Base-by-base conservation (phyloP, 1,140 invertebrate species). In the Elysia chlorotica region DNA sequence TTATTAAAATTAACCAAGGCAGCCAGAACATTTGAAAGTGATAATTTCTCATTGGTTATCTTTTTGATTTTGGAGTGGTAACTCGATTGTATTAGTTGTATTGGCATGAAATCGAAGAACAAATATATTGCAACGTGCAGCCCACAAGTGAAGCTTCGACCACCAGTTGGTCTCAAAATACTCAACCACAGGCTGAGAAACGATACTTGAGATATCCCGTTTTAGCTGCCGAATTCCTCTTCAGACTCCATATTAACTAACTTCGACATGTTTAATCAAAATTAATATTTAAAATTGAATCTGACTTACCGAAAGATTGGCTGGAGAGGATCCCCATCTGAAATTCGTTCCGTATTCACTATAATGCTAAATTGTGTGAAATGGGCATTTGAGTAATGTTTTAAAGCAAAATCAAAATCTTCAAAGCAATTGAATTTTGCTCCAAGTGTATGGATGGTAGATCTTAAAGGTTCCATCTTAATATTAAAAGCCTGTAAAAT, bases 41-140 rank as follows among this genome's bases (percentile, higher is more conserved):
- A 14, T n/a, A 48, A 14, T n/a, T 48, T 48, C n/a, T 48, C 41
- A 48, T 48, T 48, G 10, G n/a, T n/a, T 14, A 48, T 48, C 41
- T 48, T 48, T 59, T 59, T 59, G 56, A 59, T 59, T 59, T 59
- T 59, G 56, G 56, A 59, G 56, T 59, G 56, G 28, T 23, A 59
- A 25, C 56, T 59, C 56, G 14, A 59, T 17, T 17, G 17, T 6
- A 59, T 59, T 59, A 6, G 56, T 59, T 17, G 56, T 59, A 23
- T 10, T 59, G 10, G 56, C 56, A 59, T 59, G 56, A 23, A 59
- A 25, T 10, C 28, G 17, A 6, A 59, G 6, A 23, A 30, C 28
- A 30, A 6, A 6, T 10, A 59, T 59, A 59, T 59, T 59, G 25
- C 17, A 59, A 25, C 10, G 6, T 17, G 56, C 56, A 6, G 56